Conservation (phyloP, 1,140 invertebrate genomes). For the Drosophila tristis region DNA sequence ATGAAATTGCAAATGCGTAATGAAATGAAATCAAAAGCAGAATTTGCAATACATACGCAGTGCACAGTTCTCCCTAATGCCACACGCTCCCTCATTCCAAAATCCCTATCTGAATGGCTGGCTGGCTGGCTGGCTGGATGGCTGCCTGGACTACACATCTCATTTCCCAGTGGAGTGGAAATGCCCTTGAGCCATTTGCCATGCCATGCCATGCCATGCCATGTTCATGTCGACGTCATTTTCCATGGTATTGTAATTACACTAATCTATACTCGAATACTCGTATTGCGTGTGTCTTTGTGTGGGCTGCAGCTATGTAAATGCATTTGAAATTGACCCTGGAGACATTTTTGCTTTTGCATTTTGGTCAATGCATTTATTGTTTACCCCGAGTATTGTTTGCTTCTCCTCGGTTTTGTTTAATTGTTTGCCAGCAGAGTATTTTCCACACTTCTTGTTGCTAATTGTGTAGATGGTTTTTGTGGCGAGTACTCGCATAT, state of each 20-base stretch:
- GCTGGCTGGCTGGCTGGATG: not conserved
- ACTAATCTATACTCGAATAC: conserved; percentile 60
- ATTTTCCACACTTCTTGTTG: conserved; percentile 3
- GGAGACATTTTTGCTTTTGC: conserved; percentile 57
- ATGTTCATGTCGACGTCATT: conserved; percentile 64
- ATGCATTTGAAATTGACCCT: conserved; percentile 76
- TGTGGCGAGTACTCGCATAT: not conserved
- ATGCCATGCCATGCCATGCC: conserved; percentile 2
- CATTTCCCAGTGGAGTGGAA: conserved; percentile 51
- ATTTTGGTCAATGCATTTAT: conserved; percentile 58
- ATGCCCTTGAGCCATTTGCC: conserved; percentile 71
- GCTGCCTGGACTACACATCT: conserved; percentile 10
- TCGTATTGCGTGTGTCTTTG: conserved; percentile 11
- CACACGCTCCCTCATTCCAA: not conserved
- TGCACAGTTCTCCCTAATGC: not conserved
- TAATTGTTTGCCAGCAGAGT: conserved; percentile 57
- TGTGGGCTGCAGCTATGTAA: conserved; percentile 41
- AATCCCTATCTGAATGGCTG: not conserved
- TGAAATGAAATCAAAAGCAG: conserved; percentile 78
- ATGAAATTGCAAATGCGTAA: conserved; percentile 75
- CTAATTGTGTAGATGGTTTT: conserved; percentile 17
- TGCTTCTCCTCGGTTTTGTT: conserved; percentile 35
- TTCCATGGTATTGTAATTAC: conserved; percentile 67
- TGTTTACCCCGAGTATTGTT: conserved; percentile 35
- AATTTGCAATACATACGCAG: conserved; percentile 58